Percentiles rank a stretch among this genome's conserved stretches.
phyloP scores from a whole-genome alignment of 2,113 vertebrate genomes.

The Colossoma macropomum region DNA sequence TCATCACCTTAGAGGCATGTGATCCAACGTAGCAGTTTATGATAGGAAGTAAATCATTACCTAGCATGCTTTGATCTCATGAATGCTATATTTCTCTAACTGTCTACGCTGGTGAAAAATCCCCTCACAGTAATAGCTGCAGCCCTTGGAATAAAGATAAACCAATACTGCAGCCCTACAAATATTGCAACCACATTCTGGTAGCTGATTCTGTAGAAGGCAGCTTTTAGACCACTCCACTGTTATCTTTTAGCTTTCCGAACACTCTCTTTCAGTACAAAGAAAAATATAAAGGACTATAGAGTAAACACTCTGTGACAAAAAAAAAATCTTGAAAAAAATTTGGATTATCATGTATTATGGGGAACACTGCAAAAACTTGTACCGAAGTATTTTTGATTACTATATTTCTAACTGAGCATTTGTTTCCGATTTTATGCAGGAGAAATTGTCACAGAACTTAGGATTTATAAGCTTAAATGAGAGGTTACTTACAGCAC shows the following conservation, averaged over 20 bases:
- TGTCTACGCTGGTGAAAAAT: neutral
- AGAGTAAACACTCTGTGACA: too few relatives aligned
- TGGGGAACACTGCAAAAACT: neutral
- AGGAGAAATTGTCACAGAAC: too few relatives aligned
- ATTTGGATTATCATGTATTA: too few relatives aligned
- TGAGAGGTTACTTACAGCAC: conserved; percentile 28
- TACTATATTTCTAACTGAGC: neutral
- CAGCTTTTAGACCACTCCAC: neutral
- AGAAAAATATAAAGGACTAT: too few relatives aligned
- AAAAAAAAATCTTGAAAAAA: too few relatives aligned
- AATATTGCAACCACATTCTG: neutral
- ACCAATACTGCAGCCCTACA: neutral
- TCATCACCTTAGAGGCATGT: neutral
- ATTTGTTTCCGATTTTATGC: too few relatives aligned
- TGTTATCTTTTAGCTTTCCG: too few relatives aligned
- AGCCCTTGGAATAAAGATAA: neutral
- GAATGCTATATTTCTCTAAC: neutral
- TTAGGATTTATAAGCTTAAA: too few relatives aligned
- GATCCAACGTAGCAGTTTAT: neutral
- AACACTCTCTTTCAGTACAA: too few relatives aligned
- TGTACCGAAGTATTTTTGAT: too few relatives aligned
- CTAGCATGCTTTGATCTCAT: neutral
- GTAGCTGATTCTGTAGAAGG: neutral
- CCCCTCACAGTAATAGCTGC: neutral
- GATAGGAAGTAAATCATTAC: neutral